Evolutionary conservation across 2,888 invertebrate genomes (phyloP).

Genomic region (Eupithecia abbreviata): DNA sequence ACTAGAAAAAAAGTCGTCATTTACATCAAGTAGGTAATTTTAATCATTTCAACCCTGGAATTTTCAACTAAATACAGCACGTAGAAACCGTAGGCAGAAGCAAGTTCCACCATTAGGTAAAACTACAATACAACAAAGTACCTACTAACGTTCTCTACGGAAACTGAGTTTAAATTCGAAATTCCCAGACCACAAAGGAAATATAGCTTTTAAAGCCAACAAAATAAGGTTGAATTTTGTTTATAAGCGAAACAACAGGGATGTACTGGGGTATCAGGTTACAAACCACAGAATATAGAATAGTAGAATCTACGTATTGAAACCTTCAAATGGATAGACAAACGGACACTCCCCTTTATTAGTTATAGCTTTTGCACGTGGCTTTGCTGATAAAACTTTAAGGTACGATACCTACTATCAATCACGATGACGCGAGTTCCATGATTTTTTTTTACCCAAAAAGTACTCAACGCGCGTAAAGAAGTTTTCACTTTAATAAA

Average conservation of each 20-base stretch:
- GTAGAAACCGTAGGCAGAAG: too few species aligned
- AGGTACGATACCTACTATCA: background rate
- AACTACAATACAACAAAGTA: background rate
- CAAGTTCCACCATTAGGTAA: too few species aligned
- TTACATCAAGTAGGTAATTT: too few species aligned
- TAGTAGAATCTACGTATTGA: background rate
- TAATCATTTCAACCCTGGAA: too few species aligned
- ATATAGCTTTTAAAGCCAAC: background rate
- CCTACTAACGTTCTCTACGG: background rate
- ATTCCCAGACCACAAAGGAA: background rate
- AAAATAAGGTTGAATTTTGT: background rate
- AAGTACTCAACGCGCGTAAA: too few species aligned
- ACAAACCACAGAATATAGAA: background rate
- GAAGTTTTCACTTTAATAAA: too few species aligned
- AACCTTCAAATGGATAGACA: background rate
- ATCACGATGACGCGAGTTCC: too few species aligned
- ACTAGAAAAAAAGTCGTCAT: too few species aligned
- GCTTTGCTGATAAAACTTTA: background rate
- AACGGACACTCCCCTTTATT: background rate
- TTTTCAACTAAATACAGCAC: background rate
- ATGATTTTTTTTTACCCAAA: too few species aligned
- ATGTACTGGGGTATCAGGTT: background rate
- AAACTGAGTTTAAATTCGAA: background rate
- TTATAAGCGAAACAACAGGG: background rate
- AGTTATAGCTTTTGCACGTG: background rate